These are phyloP conservation scores for Drosophila nigrodunni DNA, from an alignment of 1,140 invertebrate species.

Conservation along the genomic window DNA sequence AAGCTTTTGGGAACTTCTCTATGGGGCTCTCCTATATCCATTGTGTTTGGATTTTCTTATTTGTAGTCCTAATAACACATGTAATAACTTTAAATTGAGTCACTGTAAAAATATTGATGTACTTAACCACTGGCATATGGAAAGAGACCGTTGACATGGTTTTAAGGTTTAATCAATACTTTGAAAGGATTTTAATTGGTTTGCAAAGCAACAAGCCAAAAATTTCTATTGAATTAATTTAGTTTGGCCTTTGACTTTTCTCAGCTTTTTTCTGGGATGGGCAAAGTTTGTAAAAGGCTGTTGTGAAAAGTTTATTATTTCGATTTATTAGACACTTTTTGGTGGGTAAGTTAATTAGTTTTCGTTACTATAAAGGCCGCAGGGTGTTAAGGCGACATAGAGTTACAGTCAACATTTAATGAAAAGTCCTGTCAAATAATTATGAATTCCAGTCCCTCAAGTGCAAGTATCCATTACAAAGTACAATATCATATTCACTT, in stretches of 20 bases:
- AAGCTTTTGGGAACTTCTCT: conserved; percentile 30
- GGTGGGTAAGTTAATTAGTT: conserved; percentile 59
- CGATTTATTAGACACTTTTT: conserved; percentile 23
- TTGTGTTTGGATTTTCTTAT: conserved; percentile 29
- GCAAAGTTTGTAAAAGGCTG: background rate
- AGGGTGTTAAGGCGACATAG: conserved; percentile 1
- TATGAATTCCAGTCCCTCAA: conserved; percentile 24
- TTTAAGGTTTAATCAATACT: conserved; percentile 55
- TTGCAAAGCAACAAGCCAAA: conserved; percentile 41
- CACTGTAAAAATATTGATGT: background rate
- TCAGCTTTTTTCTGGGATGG: background rate
- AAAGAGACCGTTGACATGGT: background rate
- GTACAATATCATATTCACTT: conserved; percentile 3
- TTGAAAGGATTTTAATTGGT: conserved; percentile 67
- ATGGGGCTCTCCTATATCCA: conserved; percentile 13
- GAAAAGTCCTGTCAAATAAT: conserved; percentile 40
- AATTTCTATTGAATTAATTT: conserved; percentile 63
- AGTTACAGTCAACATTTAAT: conserved; percentile 30
- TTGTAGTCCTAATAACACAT: conserved; percentile 28
- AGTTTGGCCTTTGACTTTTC: conserved; percentile 39
- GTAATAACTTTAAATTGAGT: conserved; percentile 42
- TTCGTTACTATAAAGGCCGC: conserved; percentile 18
- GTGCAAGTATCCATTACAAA: background rate
- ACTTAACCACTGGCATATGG: no score
- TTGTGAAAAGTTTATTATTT: conserved; percentile 7